Conservation (phyloP, 2,113 vertebrate genomes). For the Tetrax tetrax region DNA sequence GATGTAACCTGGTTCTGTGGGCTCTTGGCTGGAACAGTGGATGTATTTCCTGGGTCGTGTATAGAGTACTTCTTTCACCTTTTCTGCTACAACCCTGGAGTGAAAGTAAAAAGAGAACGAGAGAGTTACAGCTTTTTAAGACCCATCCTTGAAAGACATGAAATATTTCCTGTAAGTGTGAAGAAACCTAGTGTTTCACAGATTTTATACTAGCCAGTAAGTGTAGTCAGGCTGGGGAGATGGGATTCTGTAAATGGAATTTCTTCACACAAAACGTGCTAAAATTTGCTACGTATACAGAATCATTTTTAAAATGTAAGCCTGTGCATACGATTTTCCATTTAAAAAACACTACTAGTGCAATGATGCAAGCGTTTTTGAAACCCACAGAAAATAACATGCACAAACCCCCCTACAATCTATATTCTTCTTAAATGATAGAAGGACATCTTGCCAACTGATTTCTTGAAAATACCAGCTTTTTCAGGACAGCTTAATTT, state of each 20-base stretch:
- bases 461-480: background rate
- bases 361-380: background rate
- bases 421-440: background rate
- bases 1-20: constrained; percentile 85
- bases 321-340: background rate
- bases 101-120: background rate
- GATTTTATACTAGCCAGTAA: background rate
- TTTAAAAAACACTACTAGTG: background rate
- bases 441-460: background rate
- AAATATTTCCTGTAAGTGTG: background rate
- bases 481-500: background rate
- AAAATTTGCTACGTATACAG: background rate
- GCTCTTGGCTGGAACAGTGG: constrained; percentile 83
- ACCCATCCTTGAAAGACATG: background rate
- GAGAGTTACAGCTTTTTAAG: background rate
- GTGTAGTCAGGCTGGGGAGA: background rate
- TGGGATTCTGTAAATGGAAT: background rate
- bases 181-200: background rate
- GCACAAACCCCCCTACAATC: background rate
- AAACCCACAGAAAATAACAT: background rate
- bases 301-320: background rate
- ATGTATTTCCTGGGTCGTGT: constrained; percentile 90
- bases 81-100: constrained; percentile 84
- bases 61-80: constrained; percentile 86
- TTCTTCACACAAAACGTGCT: background rate